Evolutionary conservation across 2,113 vertebrate genomes (phyloP), one percentile per base, ranked within the genome.

Genomic region (Trogon melanurus): DNA sequence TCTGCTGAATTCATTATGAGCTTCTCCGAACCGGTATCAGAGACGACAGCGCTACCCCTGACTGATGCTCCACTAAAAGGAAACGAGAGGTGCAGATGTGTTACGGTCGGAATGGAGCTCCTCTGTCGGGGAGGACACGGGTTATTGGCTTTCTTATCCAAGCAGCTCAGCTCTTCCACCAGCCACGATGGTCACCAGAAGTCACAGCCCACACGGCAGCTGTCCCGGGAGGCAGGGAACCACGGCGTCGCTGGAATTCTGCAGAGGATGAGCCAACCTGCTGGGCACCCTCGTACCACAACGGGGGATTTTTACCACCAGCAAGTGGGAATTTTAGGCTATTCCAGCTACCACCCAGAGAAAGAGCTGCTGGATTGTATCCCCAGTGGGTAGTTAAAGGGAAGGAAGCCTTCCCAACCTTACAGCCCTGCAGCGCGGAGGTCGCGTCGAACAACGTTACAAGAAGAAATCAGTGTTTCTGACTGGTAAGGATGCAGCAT

Each of bases 401-500:
- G 10, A 69, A 44, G 78, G 66, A 76, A 54, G 15, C 29, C 50
- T 45, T 2, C 58, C 10, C 27, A 34, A 17, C 3, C 2, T 45
- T 4, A 16, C 13, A 8, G 56, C 9, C 56, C 38, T 36, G 38
- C 6, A 29, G 51, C 0, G 1, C 5, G 14, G 65, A 11, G 20
- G 7, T 73, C 71, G 29, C 25, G 18, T 0, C n/a, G n/a, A 81
- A 56, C 48, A 64, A 1, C 27, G 10, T 50, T 12, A 17, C 25
- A 30, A 32, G 47, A 70, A 69, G 30, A 65, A 69, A 29, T 9
- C 19, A 47, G 26, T 2, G 20, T 62, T 83, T 74, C 14, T 38
- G 64, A 54, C 9, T 13, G 51, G n/a, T n/a, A 56, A n/a, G 11
- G 3, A 7, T 0, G 1, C 6, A 32, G 30, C 8, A 10, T 4